Evolutionary conservation across 2,888 invertebrate species (phyloP), one percentile per base, ranked within the genome.

Genomic region (Panopea generosa): DNA sequence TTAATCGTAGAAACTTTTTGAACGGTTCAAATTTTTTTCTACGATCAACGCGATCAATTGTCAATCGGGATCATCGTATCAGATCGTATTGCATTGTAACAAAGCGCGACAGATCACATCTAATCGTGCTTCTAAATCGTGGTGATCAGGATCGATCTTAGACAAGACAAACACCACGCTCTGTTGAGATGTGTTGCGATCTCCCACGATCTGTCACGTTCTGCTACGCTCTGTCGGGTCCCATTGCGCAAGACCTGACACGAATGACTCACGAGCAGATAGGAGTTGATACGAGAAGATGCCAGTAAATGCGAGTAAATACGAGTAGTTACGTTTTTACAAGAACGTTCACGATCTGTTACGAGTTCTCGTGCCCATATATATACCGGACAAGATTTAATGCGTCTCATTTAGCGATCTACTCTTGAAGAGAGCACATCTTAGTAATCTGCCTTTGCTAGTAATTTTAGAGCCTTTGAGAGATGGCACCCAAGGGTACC

Each of bases 101-200:
- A 61, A 61, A 49, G 61, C 62, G 62, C 16, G 22, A 62, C 62
- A 62, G n/a, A 52, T 33, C 50, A 50, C 38, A 62, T 62, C 62
- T 62, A 18, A 50, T 22, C 62, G 50, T 38, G 22, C 33, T 50
- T 52, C 62, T 16, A 62, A 49, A 62, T 62, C 62, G 33, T 52
- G 29, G 62, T 52, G 33, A 50, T 62, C 50, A 50, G 50, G 49
- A 50, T 62, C 62, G n/a, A 49, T 61, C 49, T 47, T 61, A 29
- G 52, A 62, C 49, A 38, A 50, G 45, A 45, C 45, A 62, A 62
- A 62, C 38, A 20, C 38, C 62, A 52, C 29, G 62, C 11, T 62
- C 49, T 62, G 50, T 62, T 50, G 52, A 49, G 49, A 62, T 62
- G 33, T 52, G 33, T 52, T 62, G 33, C 62, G 62, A 50, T 62